These are phyloP conservation scores for Tetrax tetrax DNA, from an alignment of 2,113 vertebrate species.

Conservation along the genomic window DNA sequence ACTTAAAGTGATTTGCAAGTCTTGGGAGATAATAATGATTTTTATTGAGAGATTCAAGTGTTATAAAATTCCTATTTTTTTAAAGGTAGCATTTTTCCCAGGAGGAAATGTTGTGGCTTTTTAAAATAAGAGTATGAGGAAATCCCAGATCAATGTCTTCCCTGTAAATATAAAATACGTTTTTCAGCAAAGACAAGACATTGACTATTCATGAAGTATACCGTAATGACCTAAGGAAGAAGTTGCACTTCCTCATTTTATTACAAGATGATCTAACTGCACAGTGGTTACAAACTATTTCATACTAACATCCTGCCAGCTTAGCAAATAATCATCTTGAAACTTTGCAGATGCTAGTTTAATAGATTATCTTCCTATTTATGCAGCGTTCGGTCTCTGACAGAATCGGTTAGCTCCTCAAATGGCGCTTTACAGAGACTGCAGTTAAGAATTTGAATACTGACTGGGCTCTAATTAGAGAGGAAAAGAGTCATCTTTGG, in stretches of 20 bases:
- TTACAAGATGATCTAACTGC: neutral
- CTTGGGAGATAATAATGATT: neutral
- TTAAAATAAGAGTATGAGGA: neutral
- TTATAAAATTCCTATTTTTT: neutral
- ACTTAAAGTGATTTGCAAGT: neutral
- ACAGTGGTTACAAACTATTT: neutral
- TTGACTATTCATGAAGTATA: neutral
- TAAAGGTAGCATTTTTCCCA: neutral
- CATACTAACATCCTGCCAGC: slow-evolving; percentile 37
- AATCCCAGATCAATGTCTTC: neutral
- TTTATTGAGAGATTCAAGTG: neutral
- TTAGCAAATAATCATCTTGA: neutral
- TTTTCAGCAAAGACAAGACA: neutral
- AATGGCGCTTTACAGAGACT: rapidly evolving
- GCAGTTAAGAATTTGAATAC: neutral
- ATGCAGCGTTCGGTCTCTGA: neutral
- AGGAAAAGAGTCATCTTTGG: neutral
- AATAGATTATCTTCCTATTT: neutral
- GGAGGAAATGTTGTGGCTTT: neutral
- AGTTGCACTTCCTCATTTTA: slow-evolving; percentile 40
- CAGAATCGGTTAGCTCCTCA: rapidly evolving
- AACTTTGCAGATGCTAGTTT: neutral
- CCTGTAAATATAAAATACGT: neutral
- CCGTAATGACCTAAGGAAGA: neutral
- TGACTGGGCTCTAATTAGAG: neutral